Conservation (phyloP, 2,797 vertebrate species). For the Leucoraja ocellata region DNA sequence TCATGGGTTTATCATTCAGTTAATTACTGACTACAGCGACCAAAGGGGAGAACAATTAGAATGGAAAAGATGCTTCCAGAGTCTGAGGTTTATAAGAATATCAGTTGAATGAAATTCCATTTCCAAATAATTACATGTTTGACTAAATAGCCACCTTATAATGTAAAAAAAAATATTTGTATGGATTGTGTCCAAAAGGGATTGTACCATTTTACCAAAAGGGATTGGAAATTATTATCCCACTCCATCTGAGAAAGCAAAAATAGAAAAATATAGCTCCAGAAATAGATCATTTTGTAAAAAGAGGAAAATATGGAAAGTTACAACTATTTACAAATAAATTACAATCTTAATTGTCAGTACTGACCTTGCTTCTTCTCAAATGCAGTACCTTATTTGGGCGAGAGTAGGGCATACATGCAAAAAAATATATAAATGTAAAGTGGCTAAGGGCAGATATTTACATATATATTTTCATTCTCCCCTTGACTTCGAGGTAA, state of each 20-base stretch:
- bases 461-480: neutral
- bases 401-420: neutral
- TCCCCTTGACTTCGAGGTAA: constrained; percentile 2
- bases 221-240: neutral
- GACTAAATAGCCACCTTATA: neutral
- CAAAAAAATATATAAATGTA: neutral
- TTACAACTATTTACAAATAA: constrained; percentile 39
- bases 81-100: neutral
- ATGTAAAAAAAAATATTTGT: neutral
- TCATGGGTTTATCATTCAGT: neutral
- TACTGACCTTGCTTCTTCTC: neutral
- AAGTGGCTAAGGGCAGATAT: neutral
- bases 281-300: constrained; percentile 6
- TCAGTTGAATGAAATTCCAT: neutral
- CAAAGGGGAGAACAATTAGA: neutral
- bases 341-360: constrained; percentile 19
- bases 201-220: neutral
- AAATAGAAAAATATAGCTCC: constrained; percentile 29
- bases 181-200: neutral
- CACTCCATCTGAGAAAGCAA: neutral
- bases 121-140: neutral
- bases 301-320: constrained; percentile 16
- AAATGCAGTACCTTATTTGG: neutral
- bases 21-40: neutral
- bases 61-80: neutral